Conservation (phyloP, 2,797 vertebrate genomes). For the Sandelia bainsii region DNA sequence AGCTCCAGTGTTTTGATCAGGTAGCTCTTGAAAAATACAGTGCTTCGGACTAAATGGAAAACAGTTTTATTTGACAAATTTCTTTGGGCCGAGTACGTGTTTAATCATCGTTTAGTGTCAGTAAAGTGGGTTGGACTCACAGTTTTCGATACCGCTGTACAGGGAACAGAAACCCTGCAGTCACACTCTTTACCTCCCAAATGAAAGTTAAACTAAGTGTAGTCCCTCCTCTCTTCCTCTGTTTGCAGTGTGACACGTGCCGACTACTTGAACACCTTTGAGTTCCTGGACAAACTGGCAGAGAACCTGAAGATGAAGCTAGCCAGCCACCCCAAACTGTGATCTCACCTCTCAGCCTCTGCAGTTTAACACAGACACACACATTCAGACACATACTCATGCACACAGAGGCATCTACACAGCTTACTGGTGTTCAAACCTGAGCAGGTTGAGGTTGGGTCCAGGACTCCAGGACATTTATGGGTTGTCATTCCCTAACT, state of each 20-base stretch:
- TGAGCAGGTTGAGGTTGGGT: slow-evolving; percentile 22
- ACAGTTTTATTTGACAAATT: too few species aligned
- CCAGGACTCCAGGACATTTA: slow-evolving; percentile 35
- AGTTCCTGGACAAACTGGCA: slow-evolving; percentile 97
- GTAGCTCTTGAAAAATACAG: too few species aligned
- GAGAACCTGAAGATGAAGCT: slow-evolving; percentile 94
- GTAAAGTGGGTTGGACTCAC: too few species aligned
- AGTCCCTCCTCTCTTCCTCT: slow-evolving; percentile 14
- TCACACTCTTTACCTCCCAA: not conserved
- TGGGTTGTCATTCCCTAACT: slow-evolving; percentile 11
- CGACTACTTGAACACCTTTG: slow-evolving; percentile 97
- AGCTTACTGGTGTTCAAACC: slow-evolving; percentile 41
- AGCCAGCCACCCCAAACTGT: slow-evolving; percentile 88
- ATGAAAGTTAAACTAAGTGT: not conserved
- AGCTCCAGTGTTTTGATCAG: too few species aligned
- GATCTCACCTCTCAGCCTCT: slow-evolving; percentile 53
- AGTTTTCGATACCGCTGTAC: too few species aligned
- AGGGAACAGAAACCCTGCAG: too few species aligned
- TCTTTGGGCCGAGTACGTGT: too few species aligned
- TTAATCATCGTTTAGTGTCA: too few species aligned
- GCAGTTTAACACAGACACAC: slow-evolving; percentile 4
- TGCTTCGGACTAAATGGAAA: too few species aligned
- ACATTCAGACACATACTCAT: not conserved
- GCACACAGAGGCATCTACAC: slow-evolving; percentile 31
- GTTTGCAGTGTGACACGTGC: slow-evolving; percentile 87